Percentiles rank a stretch among this genome's conserved stretches.
phyloP scores from a whole-genome alignment of 2,113 vertebrate species.

The Otolemur garnettii region DNA sequence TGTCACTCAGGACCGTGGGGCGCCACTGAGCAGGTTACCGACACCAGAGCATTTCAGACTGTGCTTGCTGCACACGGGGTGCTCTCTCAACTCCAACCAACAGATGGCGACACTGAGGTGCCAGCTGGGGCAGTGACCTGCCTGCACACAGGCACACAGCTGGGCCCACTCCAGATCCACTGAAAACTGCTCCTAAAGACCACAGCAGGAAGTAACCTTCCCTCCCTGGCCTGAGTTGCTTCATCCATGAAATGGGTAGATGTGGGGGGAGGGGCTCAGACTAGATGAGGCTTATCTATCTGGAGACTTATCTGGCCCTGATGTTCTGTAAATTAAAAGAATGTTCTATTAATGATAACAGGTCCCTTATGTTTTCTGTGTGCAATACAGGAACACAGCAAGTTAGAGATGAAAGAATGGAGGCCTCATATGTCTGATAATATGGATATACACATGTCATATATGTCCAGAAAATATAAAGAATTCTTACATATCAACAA shows the following conservation, averaged over 20 bases:
- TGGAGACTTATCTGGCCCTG: not conserved
- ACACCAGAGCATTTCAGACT: not conserved
- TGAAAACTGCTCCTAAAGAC: not conserved
- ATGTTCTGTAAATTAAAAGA: not conserved
- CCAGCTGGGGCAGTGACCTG: not conserved
- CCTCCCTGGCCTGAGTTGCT: not conserved
- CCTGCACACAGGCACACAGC: not conserved
- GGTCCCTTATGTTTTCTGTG: not conserved
- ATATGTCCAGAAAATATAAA: not conserved
- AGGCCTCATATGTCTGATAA: not conserved
- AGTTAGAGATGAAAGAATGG: not conserved
- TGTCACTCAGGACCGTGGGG: not conserved
- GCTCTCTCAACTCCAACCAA: not conserved
- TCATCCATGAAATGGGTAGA: not conserved
- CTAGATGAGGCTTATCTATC: too few relatives aligned
- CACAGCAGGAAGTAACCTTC: not conserved
- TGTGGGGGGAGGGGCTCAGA: not conserved
- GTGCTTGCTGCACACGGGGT: not conserved
- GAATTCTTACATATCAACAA: not conserved
- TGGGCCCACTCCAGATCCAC: not conserved
- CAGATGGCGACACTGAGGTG: not conserved
- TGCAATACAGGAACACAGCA: not conserved
- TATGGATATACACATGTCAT: too few relatives aligned
- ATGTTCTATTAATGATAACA: not conserved
- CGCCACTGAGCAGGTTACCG: not conserved